A percentile compares a stretch with the other conserved stretches of the same genome.
Evolutionary conservation across 2,113 vertebrate species (phyloP).

Genomic region (Carassius gibelio): DNA sequence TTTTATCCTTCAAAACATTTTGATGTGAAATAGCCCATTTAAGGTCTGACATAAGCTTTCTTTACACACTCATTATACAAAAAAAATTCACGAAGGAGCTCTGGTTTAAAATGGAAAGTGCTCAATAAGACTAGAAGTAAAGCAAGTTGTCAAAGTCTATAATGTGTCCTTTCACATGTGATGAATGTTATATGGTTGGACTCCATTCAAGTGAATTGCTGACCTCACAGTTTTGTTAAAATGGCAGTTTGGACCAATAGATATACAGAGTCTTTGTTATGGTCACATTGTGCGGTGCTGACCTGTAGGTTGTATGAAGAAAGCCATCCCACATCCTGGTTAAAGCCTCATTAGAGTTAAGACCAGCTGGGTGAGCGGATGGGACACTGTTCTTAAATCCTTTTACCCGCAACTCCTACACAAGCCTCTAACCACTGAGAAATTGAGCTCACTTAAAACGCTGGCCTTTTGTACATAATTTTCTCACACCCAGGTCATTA

Average conservation of each 20-base stretch:
- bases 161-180: slow-evolving; percentile 64
- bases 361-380: slow-evolving; percentile 65
- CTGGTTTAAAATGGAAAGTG: slow-evolving; percentile 50
- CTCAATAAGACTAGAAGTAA: slow-evolving; percentile 60
- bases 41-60: neutral
- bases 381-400: slow-evolving; percentile 58
- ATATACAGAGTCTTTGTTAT: slow-evolving; percentile 71
- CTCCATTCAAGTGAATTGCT: slow-evolving; percentile 69
- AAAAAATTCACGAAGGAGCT: slow-evolving; percentile 42
- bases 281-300: slow-evolving; percentile 74
- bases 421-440: slow-evolving; percentile 53
- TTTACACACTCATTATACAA: neutral
- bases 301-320: slow-evolving; percentile 70
- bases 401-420: slow-evolving; percentile 68
- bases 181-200: slow-evolving; percentile 67
- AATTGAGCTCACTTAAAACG: slow-evolving; percentile 63
- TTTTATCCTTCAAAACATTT: no score
- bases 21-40: neutral
- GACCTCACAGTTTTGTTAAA: slow-evolving; percentile 72
- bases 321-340: slow-evolving; percentile 76
- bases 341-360: slow-evolving; percentile 77
- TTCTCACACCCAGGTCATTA: slow-evolving; percentile 69
- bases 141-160: slow-evolving; percentile 51
- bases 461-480: slow-evolving; percentile 62
- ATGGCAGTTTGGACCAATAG: slow-evolving; percentile 58